Percentiles rank a stretch among this genome's conserved stretches.
Conservation (phyloP, 2,797 vertebrate species). For the Dendrocincla fuliginosa region DNA sequence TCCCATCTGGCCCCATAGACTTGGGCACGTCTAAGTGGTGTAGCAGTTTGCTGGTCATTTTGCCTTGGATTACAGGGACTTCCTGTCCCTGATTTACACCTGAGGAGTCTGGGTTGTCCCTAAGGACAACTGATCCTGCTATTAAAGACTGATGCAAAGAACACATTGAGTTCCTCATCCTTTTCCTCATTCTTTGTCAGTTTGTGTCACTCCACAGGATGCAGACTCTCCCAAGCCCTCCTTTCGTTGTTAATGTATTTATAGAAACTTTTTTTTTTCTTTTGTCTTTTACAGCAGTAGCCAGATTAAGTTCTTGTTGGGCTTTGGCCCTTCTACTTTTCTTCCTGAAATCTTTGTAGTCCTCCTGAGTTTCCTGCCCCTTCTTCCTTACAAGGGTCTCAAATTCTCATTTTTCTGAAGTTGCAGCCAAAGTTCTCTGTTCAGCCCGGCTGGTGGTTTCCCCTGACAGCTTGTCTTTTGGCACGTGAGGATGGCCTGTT, state of each 20-base stretch:
- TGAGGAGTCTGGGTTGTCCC: not conserved
- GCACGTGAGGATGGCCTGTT: not conserved
- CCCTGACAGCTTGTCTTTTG: not conserved
- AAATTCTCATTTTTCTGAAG: not conserved
- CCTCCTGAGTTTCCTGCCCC: not conserved
- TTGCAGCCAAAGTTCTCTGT: no score
- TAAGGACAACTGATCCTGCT: not conserved
- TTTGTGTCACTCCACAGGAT: fast-evolving
- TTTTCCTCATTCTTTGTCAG: not conserved
- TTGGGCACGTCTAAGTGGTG: not conserved
- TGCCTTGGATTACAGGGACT: not conserved
- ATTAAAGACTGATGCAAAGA: not conserved
- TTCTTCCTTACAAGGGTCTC: not conserved
- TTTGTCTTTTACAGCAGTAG: not conserved
- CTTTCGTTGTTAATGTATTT: not conserved
- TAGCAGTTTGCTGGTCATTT: not conserved
- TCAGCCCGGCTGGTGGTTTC: not conserved
- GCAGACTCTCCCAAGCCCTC: not conserved
- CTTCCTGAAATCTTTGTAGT: not conserved
- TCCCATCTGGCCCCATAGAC: not conserved
- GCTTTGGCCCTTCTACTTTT: not conserved
- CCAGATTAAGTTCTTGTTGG: not conserved
- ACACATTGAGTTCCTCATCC: not conserved
- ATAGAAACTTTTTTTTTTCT: not conserved
- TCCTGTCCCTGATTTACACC: not conserved